Evolutionary conservation across 2,797 vertebrate species (phyloP), one percentile per base, ranked within the genome.

Genomic region (Odontamblyopus lacepedii): DNA sequence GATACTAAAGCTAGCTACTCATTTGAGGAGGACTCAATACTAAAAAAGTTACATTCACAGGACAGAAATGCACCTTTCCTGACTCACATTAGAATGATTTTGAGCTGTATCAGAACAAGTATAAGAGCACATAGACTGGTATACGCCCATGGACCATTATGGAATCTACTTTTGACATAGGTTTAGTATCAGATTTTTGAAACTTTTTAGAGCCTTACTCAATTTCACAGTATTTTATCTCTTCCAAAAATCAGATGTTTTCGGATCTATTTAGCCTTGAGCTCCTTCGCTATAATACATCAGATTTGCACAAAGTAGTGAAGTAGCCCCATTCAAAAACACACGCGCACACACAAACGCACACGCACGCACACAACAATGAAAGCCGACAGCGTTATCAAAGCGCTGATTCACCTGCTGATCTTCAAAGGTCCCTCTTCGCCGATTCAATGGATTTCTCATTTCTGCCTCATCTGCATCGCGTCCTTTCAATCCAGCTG

Each of bases 341-440:
- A 32, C 9, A 44, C 9, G 3, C 44, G 4, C 11, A 4, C 44
- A 5, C 44, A 1, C 35, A 2, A 2, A 7, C 8, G 8, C 35
- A 48, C 56, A 72, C 41, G 71, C 76, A 57, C 32, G 74, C 73
- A 67, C 57, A 4, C 51, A 53, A 71, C 73, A 75, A 81, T 75
- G 70, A 84, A 84, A 85, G 72, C 83, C 69, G 79, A 73, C 60
- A 30, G 82, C 75, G 78, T 75, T 85, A 91, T 90, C 85, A 93
- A 92, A 93, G 81, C 79, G 41, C 70, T 62, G 79, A 84, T 85
- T 89, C 90, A 87, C 86, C 83, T 84, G 88, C 89, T 75, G 85
- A 83, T 90, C 84, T 90, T 91, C 82, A 92, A 91, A 92, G 88
- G 73, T 78, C 78, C 77, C 69, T 50, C 65, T 59, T 81, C 55